Percentiles rank a stretch among this genome's conserved stretches.
phyloP scores from a whole-genome alignment of 2,888 invertebrate species.

The Campoplex nolae region DNA sequence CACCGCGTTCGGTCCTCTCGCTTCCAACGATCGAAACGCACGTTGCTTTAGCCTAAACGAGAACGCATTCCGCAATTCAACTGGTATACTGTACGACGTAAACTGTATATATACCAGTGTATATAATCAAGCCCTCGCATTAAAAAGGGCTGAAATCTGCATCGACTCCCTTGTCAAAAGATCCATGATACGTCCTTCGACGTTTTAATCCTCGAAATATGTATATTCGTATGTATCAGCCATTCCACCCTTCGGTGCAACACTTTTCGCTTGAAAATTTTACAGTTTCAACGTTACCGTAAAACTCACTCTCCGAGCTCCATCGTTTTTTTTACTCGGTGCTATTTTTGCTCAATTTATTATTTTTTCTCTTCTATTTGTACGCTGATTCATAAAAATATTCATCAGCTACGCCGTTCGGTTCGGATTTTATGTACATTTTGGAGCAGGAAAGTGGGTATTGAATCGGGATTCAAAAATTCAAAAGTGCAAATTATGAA shows the following conservation, averaged over 20 bases:
- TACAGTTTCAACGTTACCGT: background rate
- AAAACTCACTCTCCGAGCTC: background rate
- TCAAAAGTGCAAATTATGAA: background rate
- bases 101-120: background rate
- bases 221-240: background rate
- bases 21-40: slow-evolving; percentile 58
- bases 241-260: background rate
- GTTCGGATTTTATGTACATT: background rate
- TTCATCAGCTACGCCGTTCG: background rate
- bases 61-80: slow-evolving; percentile 68
- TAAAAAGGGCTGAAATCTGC: slow-evolving; percentile 3
- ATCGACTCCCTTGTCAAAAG: background rate
- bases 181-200: slow-evolving; percentile 12
- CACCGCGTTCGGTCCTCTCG: slow-evolving; percentile 41
- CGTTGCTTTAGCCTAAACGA: slow-evolving; percentile 63
- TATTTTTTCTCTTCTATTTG: background rate
- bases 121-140: background rate
- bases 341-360: background rate
- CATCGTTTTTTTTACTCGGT: background rate
- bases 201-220: background rate
- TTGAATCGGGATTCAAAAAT: background rate
- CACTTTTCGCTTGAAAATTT: background rate
- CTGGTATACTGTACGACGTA: slow-evolving; percentile 50
- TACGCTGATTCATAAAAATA: background rate
- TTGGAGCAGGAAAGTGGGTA: background rate